Base-by-base conservation (phyloP, 2,113 vertebrate genomes). In the Coregonus clupeaformis region DNA sequence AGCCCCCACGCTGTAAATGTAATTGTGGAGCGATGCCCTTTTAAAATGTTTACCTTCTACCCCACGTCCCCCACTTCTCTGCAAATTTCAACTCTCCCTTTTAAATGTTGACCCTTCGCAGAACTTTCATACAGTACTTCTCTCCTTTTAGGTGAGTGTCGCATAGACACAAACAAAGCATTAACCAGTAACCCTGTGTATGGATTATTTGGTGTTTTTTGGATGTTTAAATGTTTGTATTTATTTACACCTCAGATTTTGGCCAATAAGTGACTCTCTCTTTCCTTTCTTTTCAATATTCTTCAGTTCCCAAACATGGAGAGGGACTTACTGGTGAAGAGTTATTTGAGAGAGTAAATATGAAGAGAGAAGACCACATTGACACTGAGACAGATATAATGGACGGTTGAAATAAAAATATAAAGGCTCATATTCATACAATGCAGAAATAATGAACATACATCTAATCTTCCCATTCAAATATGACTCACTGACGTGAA, bases 341-440 rank as follows among this genome's bases (percentile, higher is more conserved):
- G 79, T 94, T 94, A 80, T 94, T 94, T 82, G 81, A 93, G 67
- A 88, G 88, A 74, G 93, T 94, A 82, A 92, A 91, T 86, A 30
- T 60, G 14, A 13, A 74, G 29, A 45, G 30, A 42, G 36, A 42
- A 36, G 36, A 36, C 9, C 36, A 36, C 36, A 42, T 11, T 42
- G 36, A 42, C 36, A 42, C 36, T 3, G 36, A 42, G 36, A 42
- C 9, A 42, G 36, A 42, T 42, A 42, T 42, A 42, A 42, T 42
- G 36, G 2, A 42, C 9, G 36, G 36, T 3, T 42, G 36, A 42
- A 42, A 42, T 42, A 2, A 11, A 42, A 42, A 42, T 11, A 42
- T 42, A 42, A 11, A 42, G 2, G 36, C 36, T 42, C 2, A 11
- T 42, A 42, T 42, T 42, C 36, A 42, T 42, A 11, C 36, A 42